These are phyloP conservation scores for Drosophila longiperda DNA, from an alignment of 2,888 invertebrate species.

Conservation along the genomic window DNA sequence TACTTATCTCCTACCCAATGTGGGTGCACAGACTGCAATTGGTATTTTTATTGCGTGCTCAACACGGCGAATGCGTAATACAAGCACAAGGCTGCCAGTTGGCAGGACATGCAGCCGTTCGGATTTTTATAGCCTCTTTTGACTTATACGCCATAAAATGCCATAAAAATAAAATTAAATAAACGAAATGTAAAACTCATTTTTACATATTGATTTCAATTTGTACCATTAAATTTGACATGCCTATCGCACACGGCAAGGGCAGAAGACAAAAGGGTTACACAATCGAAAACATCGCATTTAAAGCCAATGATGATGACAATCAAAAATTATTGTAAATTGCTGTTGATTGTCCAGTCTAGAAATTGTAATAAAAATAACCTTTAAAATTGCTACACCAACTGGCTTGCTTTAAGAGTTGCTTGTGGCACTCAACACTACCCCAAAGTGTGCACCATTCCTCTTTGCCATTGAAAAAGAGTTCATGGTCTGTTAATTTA, in stretches of 20 bases:
- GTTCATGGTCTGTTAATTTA: conserved; percentile 58
- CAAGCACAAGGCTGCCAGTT: conserved; percentile 49
- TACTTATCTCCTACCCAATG: conserved; percentile 11
- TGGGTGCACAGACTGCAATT: conserved; percentile 67
- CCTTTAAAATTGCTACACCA: background rate
- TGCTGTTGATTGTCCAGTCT: no score
- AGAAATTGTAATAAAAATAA: background rate
- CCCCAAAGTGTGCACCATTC: conserved; percentile 13
- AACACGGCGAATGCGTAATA: conserved; percentile 80
- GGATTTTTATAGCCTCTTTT: conserved; percentile 68
- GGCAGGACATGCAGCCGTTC: conserved; percentile 57
- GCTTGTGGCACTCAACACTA: background rate
- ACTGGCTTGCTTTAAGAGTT: background rate
- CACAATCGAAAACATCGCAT: background rate
- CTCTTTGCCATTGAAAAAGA: conserved; percentile 40
- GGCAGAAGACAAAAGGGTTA: conserved; percentile 27
- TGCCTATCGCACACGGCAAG: conserved; percentile 32
- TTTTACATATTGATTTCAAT: conserved; percentile 73
- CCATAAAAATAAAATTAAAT: conserved; percentile 79
- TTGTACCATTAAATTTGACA: conserved; percentile 63
- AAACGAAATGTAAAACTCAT: conserved; percentile 71
- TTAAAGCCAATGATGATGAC: background rate
- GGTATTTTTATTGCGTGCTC: conserved; percentile 81
- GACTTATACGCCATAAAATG: conserved; percentile 77
- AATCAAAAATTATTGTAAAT: conserved; percentile 2